Percentiles rank a stretch among this genome's conserved stretches.
Conservation (phyloP, 2,113 vertebrate genomes). For the Rhinolophus sinicus region DNA sequence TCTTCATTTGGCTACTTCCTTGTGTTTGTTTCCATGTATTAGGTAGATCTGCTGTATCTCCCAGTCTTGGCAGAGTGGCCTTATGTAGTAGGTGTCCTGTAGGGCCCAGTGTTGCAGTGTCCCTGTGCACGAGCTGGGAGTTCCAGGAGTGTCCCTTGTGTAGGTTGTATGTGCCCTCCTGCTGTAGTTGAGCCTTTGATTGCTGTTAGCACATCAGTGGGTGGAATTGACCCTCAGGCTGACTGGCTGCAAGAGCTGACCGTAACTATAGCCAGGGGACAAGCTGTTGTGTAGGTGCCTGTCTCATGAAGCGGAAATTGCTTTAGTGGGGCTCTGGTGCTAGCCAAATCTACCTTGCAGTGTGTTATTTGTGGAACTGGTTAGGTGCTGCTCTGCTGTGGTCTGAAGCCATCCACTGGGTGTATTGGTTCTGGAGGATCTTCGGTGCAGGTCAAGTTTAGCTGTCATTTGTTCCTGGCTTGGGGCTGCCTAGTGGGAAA, state of each 20-base stretch:
- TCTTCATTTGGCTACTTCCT: background rate
- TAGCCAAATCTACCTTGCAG: background rate
- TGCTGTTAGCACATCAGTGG: background rate
- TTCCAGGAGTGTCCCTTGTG: background rate
- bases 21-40: background rate
- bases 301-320: background rate
- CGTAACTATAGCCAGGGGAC: background rate
- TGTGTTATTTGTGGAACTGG: background rate
- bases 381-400: background rate
- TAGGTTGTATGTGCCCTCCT: background rate
- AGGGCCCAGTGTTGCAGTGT: background rate
- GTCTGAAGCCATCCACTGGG: background rate
- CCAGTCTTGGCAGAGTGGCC: background rate
- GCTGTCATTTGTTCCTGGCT: background rate
- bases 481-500: background rate
- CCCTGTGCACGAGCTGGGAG: background rate
- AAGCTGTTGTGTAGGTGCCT: background rate
- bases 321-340: background rate
- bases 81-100: background rate
- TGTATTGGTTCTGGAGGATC: background rate
- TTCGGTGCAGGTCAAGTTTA: background rate
- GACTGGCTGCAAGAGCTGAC: background rate
- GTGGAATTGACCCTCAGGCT: background rate
- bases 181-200: background rate
- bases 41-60: background rate